Base-by-base conservation (phyloP, 1,140 invertebrate genomes). In the Leptinotarsa undecemlineata region DNA sequence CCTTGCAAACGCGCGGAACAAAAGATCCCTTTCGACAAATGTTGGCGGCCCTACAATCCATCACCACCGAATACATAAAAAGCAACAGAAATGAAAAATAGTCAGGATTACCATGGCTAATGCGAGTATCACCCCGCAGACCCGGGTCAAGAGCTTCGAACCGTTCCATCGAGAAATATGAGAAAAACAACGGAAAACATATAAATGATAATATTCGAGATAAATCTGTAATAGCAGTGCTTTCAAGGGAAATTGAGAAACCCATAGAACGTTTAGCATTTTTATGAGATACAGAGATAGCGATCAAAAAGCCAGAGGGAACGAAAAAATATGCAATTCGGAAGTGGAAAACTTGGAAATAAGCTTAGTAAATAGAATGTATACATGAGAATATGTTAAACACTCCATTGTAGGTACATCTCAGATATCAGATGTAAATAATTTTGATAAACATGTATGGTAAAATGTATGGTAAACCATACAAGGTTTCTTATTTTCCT, bases 181-280 rank as follows among this genome's bases (percentile, higher is more conserved):
- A 19, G 4, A 57, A 19, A 57, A 19, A 57, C 51, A 57, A 42
- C 33, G 33, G 33, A 42, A 76, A 74, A 76, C 72, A 76, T 71
- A 76, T 74, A 76, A 76, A 76, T 76, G 75, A 76, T 76, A 76
- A 76, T 74, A 76, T 76, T 68, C 51, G 72, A 62, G 42, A 74
- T 76, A 76, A 76, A 76, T 76, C 72, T 66, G 68, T 70, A 76
- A 74, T 74, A 74, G 66, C 72, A 63, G 68, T 57, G 48, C 69
- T 57, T 74, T 51, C 47, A 72, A 70, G 42, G 51, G 51, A 68
- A 66, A 66, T 63, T 51, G 72, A 74, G 72, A 57, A 42, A 60
- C n/a, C 47, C 72, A 67, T 71, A 19, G 15, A 57, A 57, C 51
- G 51, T 76, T 76, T 76, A 76, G 75, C 75, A 76, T 76, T 76